Evolutionary conservation across 2,888 invertebrate species (phyloP), one percentile per base, ranked within the genome.

Genomic region (Apodemia zela): DNA sequence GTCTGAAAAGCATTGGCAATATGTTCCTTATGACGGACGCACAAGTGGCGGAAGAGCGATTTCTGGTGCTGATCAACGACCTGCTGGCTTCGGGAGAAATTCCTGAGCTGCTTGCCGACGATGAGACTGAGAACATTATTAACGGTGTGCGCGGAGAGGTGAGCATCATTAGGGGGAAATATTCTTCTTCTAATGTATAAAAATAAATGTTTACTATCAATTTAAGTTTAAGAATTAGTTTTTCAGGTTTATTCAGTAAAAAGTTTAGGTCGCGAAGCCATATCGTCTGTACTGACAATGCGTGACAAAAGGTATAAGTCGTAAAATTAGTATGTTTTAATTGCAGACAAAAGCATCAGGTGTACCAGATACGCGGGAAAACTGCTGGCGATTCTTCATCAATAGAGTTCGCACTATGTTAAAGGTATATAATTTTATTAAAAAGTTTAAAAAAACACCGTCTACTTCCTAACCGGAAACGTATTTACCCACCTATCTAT

Each of bases 371-470:
- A 96, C 96, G 0, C 93, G 95, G 65, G 98, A 98, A 80, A 98
- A 98, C 79, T 98, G 98, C 79, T 98, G 98, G 98, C 95, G 95
- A 78, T 98, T 96, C 87, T 98, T 98, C 80, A 97, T 99, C 71
- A 97, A 98, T 71, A 94, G 97, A 74, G 98, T 98, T 6, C 93
- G 98, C 64, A 93, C 94, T 65, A 93, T 94, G 75, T 79, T 97
- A 13, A 94, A 96, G 92, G 92, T 93, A 60, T 67, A 68, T 64
- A 29, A 45, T 18, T 45, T 13, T 3, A 38, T 38, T 38, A 3
- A 38, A 33, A 1, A 29, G 0, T 3, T 5, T 29, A 29, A 0
- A 29, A 29, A 29, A 29, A 29, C 4, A 1, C 5, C 5, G 5
- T 29, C 4, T 3, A 29, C 4, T n/a, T n/a, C n/a, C n/a, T n/a